Evolutionary conservation across 1,140 invertebrate species (phyloP).

Genomic region (Mamestra configurata): DNA sequence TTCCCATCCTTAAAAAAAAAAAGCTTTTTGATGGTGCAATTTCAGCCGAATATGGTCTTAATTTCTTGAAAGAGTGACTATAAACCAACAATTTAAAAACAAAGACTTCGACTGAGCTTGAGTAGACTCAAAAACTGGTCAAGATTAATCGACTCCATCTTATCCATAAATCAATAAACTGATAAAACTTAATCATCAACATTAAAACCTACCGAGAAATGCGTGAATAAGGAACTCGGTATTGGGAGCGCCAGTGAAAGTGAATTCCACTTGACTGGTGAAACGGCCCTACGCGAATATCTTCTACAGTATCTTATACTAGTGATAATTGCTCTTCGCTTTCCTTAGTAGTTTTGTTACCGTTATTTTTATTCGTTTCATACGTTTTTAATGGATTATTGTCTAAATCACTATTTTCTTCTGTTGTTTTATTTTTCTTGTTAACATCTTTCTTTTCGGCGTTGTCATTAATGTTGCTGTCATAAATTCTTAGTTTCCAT

Average conservation of each 20-base stretch:
- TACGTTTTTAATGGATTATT: background rate
- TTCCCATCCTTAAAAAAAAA: no score
- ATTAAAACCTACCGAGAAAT: constrained; percentile 11
- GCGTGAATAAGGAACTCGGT: constrained; percentile 33
- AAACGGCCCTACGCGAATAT: constrained; percentile 50
- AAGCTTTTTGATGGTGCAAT: no score
- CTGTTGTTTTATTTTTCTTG: background rate
- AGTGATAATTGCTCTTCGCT: constrained; percentile 18
- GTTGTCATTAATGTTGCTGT: no score
- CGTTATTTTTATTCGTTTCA: background rate
- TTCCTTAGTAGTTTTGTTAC: background rate
- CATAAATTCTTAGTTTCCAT: no score
- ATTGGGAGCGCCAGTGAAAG: constrained; percentile 48
- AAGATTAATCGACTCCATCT: background rate
- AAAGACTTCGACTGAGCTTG: no score
- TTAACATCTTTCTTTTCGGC: no score
- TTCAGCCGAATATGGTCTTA: no score
- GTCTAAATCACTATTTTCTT: background rate
- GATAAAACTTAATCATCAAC: background rate
- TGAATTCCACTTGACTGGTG: constrained; percentile 46
- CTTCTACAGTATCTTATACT: constrained; percentile 1
- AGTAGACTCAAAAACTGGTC: no score
- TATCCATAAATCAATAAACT: background rate
- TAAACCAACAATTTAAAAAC: no score
- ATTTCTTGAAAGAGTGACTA: no score